phyloP scores from a whole-genome alignment of 1,140 invertebrate species.

The Drosophila serrata region DNA sequence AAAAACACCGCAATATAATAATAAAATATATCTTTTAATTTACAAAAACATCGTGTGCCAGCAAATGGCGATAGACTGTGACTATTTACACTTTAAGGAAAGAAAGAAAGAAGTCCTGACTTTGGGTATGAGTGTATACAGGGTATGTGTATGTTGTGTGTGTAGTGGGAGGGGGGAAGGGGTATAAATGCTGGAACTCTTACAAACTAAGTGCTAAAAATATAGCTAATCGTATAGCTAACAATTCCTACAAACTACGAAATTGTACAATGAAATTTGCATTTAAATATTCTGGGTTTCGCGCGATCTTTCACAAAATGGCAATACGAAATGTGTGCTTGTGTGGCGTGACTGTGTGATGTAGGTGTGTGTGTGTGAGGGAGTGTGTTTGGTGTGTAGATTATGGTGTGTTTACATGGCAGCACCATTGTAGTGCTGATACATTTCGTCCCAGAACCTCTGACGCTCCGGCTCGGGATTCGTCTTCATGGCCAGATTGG shows the following conservation, averaged over 20 bases:
- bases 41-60: constrained; percentile 40
- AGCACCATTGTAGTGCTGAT: constrained; percentile 86
- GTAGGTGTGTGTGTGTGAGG: constrained; percentile 27
- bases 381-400: constrained; percentile 10
- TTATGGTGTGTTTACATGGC: constrained; percentile 62
- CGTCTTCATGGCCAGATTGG: constrained; percentile 85
- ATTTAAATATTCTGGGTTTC: constrained; percentile 75
- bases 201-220: constrained; percentile 59
- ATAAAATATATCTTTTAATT: constrained; percentile 40
- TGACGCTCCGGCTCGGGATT: constrained; percentile 87
- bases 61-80: constrained; percentile 42
- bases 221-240: constrained; percentile 55
- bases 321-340: constrained; percentile 63
- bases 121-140: constrained; percentile 39
- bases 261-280: constrained; percentile 80
- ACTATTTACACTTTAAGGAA: constrained; percentile 81
- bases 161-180: constrained; percentile 8
- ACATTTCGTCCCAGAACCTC: constrained; percentile 88
- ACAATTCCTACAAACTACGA: constrained; percentile 61
- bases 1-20: neutral
- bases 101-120: constrained; percentile 59
- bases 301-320: constrained; percentile 72
- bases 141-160: constrained; percentile 20
- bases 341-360: constrained; percentile 20
- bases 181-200: constrained; percentile 75